A percentile compares a stretch with the other conserved stretches of the same genome.
Evolutionary conservation across 2,888 invertebrate species (phyloP).

Genomic region (Agonopterix subpropinquella): DNA sequence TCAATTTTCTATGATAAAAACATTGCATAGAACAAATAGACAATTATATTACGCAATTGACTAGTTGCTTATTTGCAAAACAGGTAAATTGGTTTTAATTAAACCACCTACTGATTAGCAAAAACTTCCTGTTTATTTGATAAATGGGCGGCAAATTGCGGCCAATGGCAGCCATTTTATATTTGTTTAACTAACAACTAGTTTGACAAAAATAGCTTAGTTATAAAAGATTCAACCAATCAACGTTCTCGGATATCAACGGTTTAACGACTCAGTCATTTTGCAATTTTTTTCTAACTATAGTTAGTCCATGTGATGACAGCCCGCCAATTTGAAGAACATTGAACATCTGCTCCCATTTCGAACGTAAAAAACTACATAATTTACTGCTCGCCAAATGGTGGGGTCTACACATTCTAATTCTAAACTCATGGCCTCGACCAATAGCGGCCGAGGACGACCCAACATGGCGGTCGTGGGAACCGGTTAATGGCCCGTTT

Average conservation of each 20-base stretch:
- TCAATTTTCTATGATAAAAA: no score
- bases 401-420: slow-evolving; percentile 74
- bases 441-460: slow-evolving; percentile 73
- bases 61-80: neutral
- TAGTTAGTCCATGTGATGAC: neutral
- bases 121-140: slow-evolving; percentile 7
- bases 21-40: no score
- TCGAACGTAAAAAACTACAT: slow-evolving; percentile 59
- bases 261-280: no score
- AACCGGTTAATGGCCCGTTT: slow-evolving; percentile 73
- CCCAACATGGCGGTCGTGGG: slow-evolving; percentile 72
- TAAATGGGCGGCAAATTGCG: slow-evolving; percentile 3
- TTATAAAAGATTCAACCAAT: no score
- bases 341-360: slow-evolving; percentile 45
- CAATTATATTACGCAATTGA: neutral
- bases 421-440: slow-evolving; percentile 69
- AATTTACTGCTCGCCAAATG: slow-evolving; percentile 72
- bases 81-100: neutral
- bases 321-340: neutral
- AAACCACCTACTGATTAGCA: slow-evolving; percentile 1
- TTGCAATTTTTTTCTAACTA: no score
- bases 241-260: no score
- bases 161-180: slow-evolving; percentile 8
- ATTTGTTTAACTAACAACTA: slow-evolving; percentile 7
- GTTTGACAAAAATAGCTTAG: neutral